Base-by-base conservation (phyloP, 1,140 invertebrate genomes). In the Drosophila pseudoobscura region DNA sequence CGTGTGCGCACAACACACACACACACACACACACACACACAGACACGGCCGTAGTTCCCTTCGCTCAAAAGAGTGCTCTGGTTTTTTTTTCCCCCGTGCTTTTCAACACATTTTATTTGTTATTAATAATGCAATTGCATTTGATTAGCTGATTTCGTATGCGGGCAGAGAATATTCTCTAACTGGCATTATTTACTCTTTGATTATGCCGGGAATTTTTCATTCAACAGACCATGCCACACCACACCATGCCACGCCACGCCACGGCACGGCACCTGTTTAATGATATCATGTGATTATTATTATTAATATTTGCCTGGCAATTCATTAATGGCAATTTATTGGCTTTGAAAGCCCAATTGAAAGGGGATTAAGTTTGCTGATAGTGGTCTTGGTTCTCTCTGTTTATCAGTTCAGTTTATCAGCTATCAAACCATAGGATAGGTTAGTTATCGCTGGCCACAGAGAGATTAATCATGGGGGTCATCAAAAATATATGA, bases 81-180 rank as follows among this genome's bases (percentile, higher is more conserved):
- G 35, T 65, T 76, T 78, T 80, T 79, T 78, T 80, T 60, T 59
- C n/a, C n/a, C n/a, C n/a, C n/a, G n/a, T 22, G 66, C 63, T 63
- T 64, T 72, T 73, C 68, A 64, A 65, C 60, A 66, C 57, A 70
- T 80, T 54, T 87, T 64, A 78, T 84, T 75, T 79, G 56, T 61
- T 76, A 69, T 75, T 75, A 75, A 75, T 75, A 75, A 75, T 75
- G 73, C 51, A 66, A 75, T 75, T 61, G 62, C 62, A 75, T 75
- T 75, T 75, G 75, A 76, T 76, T 62, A 76, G 72, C 56, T 70
- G 24, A 26, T 26, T 26, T 4, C 24, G 24, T 17, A 22, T 44
- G 43, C 45, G 17, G 43, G 31, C 59, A 49, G 39, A 17, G 49
- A 5, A 13, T 39, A 13, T 35, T 9, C 9, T 35, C 35, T 39